phyloP scores from a whole-genome alignment of 2,888 invertebrate species.

The Leptarthrus brevirostris region DNA sequence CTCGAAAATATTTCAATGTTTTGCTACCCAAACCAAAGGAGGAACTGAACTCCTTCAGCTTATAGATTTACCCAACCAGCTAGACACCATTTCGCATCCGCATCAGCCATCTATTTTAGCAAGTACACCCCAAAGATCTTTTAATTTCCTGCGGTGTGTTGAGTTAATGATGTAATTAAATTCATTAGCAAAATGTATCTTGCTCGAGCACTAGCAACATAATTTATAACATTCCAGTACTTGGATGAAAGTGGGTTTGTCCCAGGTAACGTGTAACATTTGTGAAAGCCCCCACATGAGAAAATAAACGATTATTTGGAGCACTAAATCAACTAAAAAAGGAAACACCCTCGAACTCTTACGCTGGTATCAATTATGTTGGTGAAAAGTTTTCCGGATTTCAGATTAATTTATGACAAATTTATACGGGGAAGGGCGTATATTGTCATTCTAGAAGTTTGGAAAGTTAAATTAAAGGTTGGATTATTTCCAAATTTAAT shows the following conservation, averaged over 20 bases:
- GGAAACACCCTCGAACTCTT: constrained; percentile 11
- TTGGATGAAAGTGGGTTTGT: constrained; percentile 38
- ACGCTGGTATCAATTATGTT: constrained; percentile 15
- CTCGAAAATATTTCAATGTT: too few species aligned
- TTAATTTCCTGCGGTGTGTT: constrained; percentile 53
- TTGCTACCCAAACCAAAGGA: too few species aligned
- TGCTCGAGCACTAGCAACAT: constrained; percentile 30
- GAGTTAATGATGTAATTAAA: constrained; percentile 54
- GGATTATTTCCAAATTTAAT: too few species aligned
- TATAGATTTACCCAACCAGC: too few species aligned
- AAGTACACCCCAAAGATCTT: constrained; percentile 47
- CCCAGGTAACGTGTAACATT: constrained; percentile 7
- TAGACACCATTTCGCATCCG: too few species aligned
- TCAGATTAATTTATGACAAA: too few species aligned
- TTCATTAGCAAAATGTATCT: constrained; percentile 52
- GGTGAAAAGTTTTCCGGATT: too few species aligned
- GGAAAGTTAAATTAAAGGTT: too few species aligned
- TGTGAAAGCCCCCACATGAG: constrained; percentile 1
- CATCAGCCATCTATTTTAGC: constrained; percentile 20
- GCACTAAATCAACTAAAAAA: constrained; percentile 19
- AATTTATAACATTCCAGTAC: constrained; percentile 35
- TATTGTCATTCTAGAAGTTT: too few species aligned
- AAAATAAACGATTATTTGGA: constrained; percentile 20
- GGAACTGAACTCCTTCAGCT: too few species aligned
- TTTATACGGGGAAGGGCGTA: too few species aligned